phyloP scores from a whole-genome alignment of 2,797 vertebrate genomes.

The Eutrigla gurnardus region DNA sequence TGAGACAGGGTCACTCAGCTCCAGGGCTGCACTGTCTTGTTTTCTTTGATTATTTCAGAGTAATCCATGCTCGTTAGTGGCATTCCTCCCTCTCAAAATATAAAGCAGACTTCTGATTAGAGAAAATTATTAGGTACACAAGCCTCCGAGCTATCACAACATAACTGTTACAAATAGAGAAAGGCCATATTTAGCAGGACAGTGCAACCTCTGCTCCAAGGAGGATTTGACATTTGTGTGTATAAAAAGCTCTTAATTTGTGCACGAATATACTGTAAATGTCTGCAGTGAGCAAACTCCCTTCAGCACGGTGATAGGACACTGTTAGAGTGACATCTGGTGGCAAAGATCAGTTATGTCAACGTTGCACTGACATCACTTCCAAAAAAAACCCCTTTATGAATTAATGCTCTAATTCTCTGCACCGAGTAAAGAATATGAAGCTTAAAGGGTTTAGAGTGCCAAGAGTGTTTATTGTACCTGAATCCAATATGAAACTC shows the following conservation, averaged over 20 bases:
- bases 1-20: slow-evolving; percentile 16
- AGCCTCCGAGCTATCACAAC: slow-evolving; percentile 26
- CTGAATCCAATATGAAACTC: slow-evolving; percentile 35
- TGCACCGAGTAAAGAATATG: neutral
- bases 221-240: slow-evolving; percentile 28
- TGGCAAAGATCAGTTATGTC: slow-evolving; percentile 12
- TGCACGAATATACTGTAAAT: neutral
- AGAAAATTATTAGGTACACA: slow-evolving; percentile 69
- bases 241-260: slow-evolving; percentile 41
- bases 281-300: neutral
- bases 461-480: neutral
- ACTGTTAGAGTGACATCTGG: slow-evolving; percentile 43
- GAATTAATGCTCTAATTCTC: neutral
- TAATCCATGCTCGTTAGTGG: slow-evolving; percentile 66
- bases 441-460: neutral
- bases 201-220: slow-evolving; percentile 18
- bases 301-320: neutral
- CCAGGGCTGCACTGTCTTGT: slow-evolving; percentile 25
- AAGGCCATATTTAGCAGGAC: slow-evolving; percentile 35
- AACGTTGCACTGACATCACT: neutral
- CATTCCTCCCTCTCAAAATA: slow-evolving; percentile 65
- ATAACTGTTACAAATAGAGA: slow-evolving; percentile 59
- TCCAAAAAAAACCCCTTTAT: neutral
- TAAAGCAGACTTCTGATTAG: slow-evolving; percentile 58
- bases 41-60: slow-evolving; percentile 67